Conservation (phyloP, 1,140 invertebrate species). For the Leptonema lineaticorne region DNA sequence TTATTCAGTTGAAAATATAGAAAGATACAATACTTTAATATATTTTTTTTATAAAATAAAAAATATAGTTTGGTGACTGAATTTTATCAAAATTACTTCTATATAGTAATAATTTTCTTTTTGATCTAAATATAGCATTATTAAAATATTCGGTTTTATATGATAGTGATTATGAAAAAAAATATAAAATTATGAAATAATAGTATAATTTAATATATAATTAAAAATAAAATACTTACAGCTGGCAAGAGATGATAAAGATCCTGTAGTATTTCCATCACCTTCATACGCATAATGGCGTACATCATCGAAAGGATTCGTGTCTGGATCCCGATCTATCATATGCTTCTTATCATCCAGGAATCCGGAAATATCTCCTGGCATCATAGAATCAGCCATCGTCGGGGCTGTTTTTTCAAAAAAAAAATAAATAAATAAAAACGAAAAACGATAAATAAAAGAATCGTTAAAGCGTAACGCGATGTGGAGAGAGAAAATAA, state of each 20-base stretch:
- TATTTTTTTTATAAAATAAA: too few relatives aligned
- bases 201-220: too few relatives aligned
- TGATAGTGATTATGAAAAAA: too few relatives aligned
- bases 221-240: too few relatives aligned
- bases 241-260: constrained; percentile 88
- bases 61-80: too few relatives aligned
- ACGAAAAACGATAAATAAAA: constrained; percentile 7
- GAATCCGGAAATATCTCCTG: constrained; percentile 84
- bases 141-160: too few relatives aligned
- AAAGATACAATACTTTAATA: too few relatives aligned
- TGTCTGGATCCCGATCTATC: constrained; percentile 87
- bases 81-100: too few relatives aligned
- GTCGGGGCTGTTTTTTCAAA: constrained; percentile 28
- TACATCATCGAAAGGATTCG: constrained; percentile 91
- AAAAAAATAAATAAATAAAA: constrained; percentile 19
- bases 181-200: too few relatives aligned
- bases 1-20: too few relatives aligned
- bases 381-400: constrained; percentile 56
- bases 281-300: constrained; percentile 96
- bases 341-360: constrained; percentile 85
- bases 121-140: too few relatives aligned
- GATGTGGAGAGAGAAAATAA: not conserved
- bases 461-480: not conserved
- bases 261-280: constrained; percentile 87
- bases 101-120: too few relatives aligned